Evolutionary conservation across 2,113 vertebrate genomes (phyloP).

Genomic region (Nymphicus hollandicus): DNA sequence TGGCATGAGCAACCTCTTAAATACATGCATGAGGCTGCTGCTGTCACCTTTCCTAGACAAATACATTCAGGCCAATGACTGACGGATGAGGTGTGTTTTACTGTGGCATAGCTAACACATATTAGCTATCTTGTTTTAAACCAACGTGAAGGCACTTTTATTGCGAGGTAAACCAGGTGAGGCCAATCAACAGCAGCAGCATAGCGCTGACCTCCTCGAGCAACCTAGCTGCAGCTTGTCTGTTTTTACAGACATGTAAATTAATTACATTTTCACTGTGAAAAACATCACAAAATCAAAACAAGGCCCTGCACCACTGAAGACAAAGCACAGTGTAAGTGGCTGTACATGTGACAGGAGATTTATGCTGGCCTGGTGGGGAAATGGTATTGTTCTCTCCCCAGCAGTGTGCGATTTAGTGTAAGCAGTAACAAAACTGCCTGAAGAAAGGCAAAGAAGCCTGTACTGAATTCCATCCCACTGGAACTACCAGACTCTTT

Average conservation of each 20-base stretch:
- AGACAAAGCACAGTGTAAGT: background rate
- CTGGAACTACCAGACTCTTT: background rate
- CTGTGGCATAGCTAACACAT: background rate
- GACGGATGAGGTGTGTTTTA: background rate
- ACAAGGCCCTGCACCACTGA: background rate
- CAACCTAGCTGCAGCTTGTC: background rate
- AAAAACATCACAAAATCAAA: background rate
- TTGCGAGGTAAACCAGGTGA: background rate
- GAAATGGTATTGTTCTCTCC: background rate
- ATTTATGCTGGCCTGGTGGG: accelerated
- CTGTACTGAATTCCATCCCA: background rate
- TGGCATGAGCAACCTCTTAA: background rate
- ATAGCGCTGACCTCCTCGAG: background rate
- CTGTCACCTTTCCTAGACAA: background rate
- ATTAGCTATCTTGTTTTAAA: background rate
- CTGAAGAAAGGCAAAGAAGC: background rate
- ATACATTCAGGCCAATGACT: background rate
- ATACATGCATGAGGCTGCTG: background rate
- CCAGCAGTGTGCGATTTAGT: background rate
- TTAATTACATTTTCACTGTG: background rate
- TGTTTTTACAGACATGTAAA: background rate
- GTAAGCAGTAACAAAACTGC: background rate
- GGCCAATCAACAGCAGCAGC: background rate
- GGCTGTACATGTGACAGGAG: background rate
- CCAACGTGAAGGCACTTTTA: background rate